Base-by-base conservation (phyloP, 2,797 vertebrate species). In the Crenichthys baileyi region DNA sequence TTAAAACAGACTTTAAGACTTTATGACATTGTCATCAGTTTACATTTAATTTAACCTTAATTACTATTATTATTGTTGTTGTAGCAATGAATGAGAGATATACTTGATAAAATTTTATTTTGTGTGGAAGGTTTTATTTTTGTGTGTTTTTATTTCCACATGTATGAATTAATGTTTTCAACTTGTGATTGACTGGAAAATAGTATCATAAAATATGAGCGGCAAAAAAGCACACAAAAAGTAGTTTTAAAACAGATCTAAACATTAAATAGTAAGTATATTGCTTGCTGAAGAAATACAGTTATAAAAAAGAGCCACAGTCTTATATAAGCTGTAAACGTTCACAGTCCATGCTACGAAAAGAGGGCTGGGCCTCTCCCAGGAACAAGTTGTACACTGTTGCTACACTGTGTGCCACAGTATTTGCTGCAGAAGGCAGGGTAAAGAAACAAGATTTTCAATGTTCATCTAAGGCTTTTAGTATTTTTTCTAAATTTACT, bases 271-370 rank as follows among this genome's bases (percentile, higher is more conserved):
- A 18, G 18, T 60, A 46, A 61, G 46, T 24, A 20, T 29, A 36
- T 22, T 44, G 72, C 48, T 68, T 22, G 4, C 48, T 41, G 13
- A 76, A 36, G 29, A 78, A 75, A 65, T 70, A 36, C 20, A 48
- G 13, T 26, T 24, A 22, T 44, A 7, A 53, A 65, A 46, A 55
- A 31, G 58, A 68, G 31, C 50, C 44, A 55, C 18, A 26, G 73
- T 5, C 48, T 88, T 90, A 71, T 70, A 72, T 79, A 87, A 90
- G 41, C 5, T 79, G 50, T 72, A 79, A 79, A 77, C 65, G 24
- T 79, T 73, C 73, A 85, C 76, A 72, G 80, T 61, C 74, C 29
- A 29, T 36, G 36, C 41, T n/a, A 58, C 71, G 65, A 81, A 82
- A 83, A 73, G 0, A 63, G 79, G 81, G 82, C 76, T 41, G 86